phyloP scores from a whole-genome alignment of 2,113 vertebrate species.

The Boleophthalmus pectinirostris region DNA sequence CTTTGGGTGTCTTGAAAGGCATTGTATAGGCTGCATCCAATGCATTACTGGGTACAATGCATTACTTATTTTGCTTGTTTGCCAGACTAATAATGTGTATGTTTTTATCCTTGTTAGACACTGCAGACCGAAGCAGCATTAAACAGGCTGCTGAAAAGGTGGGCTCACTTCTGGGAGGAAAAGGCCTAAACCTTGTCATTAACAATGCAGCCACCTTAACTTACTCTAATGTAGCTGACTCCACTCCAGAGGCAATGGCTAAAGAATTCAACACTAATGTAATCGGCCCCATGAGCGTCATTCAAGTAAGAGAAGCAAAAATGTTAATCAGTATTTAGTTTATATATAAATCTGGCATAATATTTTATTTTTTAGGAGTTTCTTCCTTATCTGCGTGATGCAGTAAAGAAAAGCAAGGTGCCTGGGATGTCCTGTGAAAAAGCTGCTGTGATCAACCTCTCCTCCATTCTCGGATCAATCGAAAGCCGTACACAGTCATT shows the following conservation, averaged over 20 bases:
- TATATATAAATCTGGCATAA: background rate
- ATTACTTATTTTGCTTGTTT: too few species aligned
- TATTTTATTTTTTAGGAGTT: slow-evolving; percentile 53
- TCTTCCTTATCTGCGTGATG: slow-evolving; percentile 66
- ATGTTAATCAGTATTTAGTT: too few species aligned
- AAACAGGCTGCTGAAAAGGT: slow-evolving; percentile 70
- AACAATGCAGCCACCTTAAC: slow-evolving; percentile 73
- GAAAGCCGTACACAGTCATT: slow-evolving; percentile 13
- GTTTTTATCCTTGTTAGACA: slow-evolving; percentile 48
- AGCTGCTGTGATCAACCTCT: slow-evolving; percentile 71
- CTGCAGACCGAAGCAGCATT: slow-evolving; percentile 66
- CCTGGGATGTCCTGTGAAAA: slow-evolving; percentile 67
- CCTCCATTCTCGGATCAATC: slow-evolving; percentile 61
- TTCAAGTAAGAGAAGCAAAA: slow-evolving; percentile 50
- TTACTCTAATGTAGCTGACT: slow-evolving; percentile 45
- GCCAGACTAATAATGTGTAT: too few species aligned
- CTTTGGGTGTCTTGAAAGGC: too few species aligned
- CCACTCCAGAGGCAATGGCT: slow-evolving; percentile 68
- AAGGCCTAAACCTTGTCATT: slow-evolving; percentile 77
- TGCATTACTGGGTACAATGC: too few species aligned
- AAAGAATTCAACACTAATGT: slow-evolving; percentile 67
- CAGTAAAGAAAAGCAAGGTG: slow-evolving; percentile 46
- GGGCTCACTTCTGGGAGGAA: slow-evolving; percentile 59
- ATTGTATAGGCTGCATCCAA: too few species aligned
- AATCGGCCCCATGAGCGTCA: slow-evolving; percentile 66